Evolutionary conservation across 2,113 vertebrate species (phyloP).

Genomic region (Piaya cayana): DNA sequence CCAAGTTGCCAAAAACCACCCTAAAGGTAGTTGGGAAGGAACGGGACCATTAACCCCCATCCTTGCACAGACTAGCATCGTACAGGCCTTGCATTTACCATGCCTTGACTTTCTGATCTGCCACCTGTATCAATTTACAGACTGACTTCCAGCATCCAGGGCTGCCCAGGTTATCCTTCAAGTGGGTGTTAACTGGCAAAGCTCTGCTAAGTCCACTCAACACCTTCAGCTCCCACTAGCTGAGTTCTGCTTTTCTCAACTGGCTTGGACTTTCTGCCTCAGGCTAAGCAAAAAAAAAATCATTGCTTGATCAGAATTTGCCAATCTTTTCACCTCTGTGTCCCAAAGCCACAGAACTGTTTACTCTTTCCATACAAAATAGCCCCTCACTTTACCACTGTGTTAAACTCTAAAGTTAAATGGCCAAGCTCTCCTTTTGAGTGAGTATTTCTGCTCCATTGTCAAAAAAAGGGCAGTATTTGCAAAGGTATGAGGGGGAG

Average conservation of each 20-base stretch:
- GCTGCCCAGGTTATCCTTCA: not conserved
- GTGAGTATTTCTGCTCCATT: not conserved
- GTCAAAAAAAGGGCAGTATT: not conserved
- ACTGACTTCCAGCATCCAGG: not conserved
- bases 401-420: not conserved
- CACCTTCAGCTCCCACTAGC: not conserved
- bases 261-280: not conserved
- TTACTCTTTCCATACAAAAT: not conserved
- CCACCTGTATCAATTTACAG: not conserved
- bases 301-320: not conserved
- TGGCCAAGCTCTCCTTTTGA: not conserved
- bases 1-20: not conserved
- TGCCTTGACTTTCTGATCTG: not conserved
- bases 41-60: not conserved
- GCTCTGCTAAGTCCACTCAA: not conserved
- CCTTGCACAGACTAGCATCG: not conserved
- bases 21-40: not conserved
- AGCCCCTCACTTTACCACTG: not conserved
- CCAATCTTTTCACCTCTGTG: not conserved
- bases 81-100: not conserved
- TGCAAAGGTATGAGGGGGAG: not conserved
- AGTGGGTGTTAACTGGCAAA: not conserved
- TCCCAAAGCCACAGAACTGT: conserved; percentile 11
- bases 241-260: not conserved
- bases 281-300: not conserved